Evolutionary conservation across 2,888 invertebrate genomes (phyloP).

Genomic region (Ophioninae sp.): DNA sequence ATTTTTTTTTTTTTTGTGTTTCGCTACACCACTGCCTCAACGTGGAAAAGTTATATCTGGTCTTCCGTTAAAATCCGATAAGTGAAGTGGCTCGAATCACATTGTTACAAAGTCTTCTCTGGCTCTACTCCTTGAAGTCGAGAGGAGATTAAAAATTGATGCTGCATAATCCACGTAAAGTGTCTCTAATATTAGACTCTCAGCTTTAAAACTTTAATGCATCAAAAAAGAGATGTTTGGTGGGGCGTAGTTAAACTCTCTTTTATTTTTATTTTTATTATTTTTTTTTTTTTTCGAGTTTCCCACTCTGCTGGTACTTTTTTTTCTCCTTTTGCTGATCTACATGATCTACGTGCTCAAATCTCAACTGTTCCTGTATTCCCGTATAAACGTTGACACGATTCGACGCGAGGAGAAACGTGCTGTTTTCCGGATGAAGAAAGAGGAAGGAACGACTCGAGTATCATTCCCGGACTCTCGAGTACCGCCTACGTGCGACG

Average conservation of each 20-base stretch:
- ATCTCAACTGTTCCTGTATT: conserved; percentile 7
- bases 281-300: conserved; percentile 13
- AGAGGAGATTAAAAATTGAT: conserved; percentile 37
- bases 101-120: background rate
- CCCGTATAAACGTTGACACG: conserved; percentile 1
- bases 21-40: background rate
- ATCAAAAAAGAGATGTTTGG: background rate
- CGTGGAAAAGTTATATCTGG: background rate
- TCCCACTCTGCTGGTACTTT: background rate
- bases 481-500: conserved; percentile 49
- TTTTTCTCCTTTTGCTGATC: background rate
- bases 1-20: background rate
- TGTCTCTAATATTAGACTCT: conserved; percentile 19
- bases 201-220: conserved; percentile 38
- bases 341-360: conserved; percentile 8
- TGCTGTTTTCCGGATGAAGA: conserved; percentile 29
- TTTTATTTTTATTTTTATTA: conserved; percentile 15
- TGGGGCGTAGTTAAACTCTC: background rate
- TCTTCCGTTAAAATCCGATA: conserved; percentile 11
- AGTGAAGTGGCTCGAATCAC: background rate
- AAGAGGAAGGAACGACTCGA: conserved; percentile 25
- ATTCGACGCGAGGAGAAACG: conserved; percentile 40
- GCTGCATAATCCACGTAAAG: conserved; percentile 21
- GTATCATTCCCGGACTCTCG: conserved; percentile 38
- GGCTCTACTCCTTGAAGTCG: background rate